Conservation (phyloP, 1,140 invertebrate species). For the Neuroterus valhalla region DNA sequence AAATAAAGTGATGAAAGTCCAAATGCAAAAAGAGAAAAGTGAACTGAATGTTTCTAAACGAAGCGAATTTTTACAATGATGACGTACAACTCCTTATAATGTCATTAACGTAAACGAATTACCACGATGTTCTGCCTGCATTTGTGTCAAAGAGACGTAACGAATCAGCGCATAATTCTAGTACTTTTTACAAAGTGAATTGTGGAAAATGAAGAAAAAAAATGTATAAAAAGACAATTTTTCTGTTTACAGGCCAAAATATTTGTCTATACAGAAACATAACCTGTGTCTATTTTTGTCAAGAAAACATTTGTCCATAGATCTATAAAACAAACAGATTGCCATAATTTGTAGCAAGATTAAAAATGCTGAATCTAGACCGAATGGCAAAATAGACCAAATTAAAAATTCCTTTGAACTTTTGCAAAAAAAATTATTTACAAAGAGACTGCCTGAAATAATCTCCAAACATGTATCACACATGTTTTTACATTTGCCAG, state of each 20-base stretch:
- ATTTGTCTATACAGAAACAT: too few species aligned
- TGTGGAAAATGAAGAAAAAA: not conserved
- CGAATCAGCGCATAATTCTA: constrained; percentile 10
- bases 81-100: constrained; percentile 60
- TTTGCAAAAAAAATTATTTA: not conserved
- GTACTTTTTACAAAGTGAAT: too few species aligned
- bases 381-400: not conserved
- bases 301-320: too few species aligned
- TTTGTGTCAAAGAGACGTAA: constrained; percentile 20
- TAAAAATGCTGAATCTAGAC: too few species aligned
- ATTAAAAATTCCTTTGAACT: not conserved
- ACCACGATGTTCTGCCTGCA: constrained; percentile 49
- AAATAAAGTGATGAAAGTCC: too few species aligned
- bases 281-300: too few species aligned
- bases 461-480: not conserved
- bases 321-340: too few species aligned
- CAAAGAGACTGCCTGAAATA: constrained; percentile 6
- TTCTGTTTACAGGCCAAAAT: not conserved
- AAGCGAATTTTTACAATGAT: not conserved
- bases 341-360: too few species aligned
- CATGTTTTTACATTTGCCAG: too few species aligned
- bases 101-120: constrained; percentile 68
- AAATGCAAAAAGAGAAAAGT: not conserved
- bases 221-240: not conserved
- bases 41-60: constrained; percentile 1